phyloP scores from a whole-genome alignment of 2,888 invertebrate genomes.

The Muscina levida region DNA sequence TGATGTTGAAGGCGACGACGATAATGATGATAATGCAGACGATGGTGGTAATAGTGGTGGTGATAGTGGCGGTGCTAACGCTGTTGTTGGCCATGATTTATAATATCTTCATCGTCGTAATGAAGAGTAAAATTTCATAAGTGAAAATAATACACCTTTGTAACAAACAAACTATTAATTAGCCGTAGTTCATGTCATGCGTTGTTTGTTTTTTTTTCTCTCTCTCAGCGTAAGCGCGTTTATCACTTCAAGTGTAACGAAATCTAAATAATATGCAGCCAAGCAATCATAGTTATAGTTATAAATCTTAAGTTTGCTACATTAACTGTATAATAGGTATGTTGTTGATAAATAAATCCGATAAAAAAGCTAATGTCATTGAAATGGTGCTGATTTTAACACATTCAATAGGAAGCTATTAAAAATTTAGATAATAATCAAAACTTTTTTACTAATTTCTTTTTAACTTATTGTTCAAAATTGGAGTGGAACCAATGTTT shows the following conservation, averaged over 20 bases:
- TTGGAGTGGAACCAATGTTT: no score
- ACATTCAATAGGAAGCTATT: no score
- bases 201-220: no score
- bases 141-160: slow-evolving; percentile 34
- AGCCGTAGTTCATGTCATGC: not conserved
- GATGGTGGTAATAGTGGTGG: slow-evolving; percentile 35
- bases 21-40: slow-evolving; percentile 8
- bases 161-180: slow-evolving; percentile 20
- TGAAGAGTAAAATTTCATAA: slow-evolving; percentile 43
- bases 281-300: no score
- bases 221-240: slow-evolving; percentile 5
- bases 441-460: no score
- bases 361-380: no score
- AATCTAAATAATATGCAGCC: slow-evolving; percentile 9
- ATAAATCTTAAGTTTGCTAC: no score
- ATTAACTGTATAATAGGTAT: no score
- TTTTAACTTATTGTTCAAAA: no score
- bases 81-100: slow-evolving; percentile 25
- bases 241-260: slow-evolving; percentile 4
- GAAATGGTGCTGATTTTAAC: no score
- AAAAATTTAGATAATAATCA: no score
- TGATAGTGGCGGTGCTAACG: not conserved
- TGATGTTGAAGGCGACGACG: not conserved
- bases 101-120: slow-evolving; percentile 38
- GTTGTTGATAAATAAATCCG: no score